A percentile compares a stretch with the other conserved stretches of the same genome.
Conservation (phyloP, 2,113 vertebrate species). For the Scomber colias region DNA sequence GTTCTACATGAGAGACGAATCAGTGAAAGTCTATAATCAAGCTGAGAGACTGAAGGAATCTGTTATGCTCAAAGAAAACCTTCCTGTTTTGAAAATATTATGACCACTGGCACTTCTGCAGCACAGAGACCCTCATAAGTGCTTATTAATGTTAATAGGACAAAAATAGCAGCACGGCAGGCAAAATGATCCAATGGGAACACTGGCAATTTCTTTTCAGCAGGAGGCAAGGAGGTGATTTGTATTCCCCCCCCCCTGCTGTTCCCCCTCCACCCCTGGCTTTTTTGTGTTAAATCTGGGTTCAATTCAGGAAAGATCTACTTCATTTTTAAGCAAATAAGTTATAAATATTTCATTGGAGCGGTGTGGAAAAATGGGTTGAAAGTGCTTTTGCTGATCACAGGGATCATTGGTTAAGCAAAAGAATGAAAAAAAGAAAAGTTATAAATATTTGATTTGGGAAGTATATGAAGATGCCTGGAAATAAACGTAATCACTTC, state of each 20-base stretch:
- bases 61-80: neutral
- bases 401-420: neutral
- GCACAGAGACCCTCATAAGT: constrained; percentile 16
- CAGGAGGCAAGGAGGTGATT: constrained; percentile 30
- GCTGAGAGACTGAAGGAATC: neutral
- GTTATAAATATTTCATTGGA: constrained; percentile 61
- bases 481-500: constrained; percentile 12
- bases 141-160: constrained; percentile 39
- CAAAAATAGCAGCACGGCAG: constrained; percentile 31
- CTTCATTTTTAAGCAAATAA: constrained; percentile 61
- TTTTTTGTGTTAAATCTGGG: constrained; percentile 48
- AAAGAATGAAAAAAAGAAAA: constrained; percentile 34
- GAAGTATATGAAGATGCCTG: constrained; percentile 7
- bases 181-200: constrained; percentile 36
- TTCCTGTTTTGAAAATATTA: constrained; percentile 4
- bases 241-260: constrained; percentile 36
- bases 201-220: constrained; percentile 13
- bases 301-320: constrained; percentile 59
- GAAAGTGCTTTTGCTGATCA: neutral
- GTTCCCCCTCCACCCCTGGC: constrained; percentile 34
- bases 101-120: constrained; percentile 6
- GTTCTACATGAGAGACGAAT: neutral
- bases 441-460: constrained; percentile 62
- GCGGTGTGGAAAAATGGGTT: neutral
- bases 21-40: constrained; percentile 1